phyloP scores from a whole-genome alignment of 2,113 vertebrate species.

The Channa argus region DNA sequence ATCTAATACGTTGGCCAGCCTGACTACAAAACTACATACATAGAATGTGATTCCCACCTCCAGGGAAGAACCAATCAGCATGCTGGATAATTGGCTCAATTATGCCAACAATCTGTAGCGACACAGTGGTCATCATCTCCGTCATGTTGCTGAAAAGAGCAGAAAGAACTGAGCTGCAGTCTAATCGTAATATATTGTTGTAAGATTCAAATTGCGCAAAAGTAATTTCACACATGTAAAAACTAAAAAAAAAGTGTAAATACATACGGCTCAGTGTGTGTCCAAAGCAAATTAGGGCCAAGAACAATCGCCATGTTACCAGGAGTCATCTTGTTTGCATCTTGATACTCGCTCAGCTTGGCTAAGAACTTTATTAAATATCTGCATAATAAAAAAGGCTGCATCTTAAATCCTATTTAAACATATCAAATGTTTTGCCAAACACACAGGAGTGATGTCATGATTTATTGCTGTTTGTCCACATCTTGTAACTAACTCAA shows the following conservation, averaged over 20 bases:
- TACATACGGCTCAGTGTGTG: conserved; percentile 90
- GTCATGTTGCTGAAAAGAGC: conserved; percentile 90
- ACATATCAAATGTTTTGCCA: too few species aligned
- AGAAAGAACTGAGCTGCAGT: background rate
- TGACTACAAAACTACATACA: conserved; percentile 33
- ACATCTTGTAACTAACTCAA: background rate
- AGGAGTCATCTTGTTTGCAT: conserved; percentile 96
- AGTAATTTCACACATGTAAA: background rate
- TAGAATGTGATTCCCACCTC: conserved; percentile 83
- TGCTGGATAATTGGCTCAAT: conserved; percentile 98
- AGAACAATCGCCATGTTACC: conserved; percentile 98
- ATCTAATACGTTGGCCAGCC: background rate
- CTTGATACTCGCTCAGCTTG: conserved; percentile 95
- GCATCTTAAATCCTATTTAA: background rate
- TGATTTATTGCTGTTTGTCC: too few species aligned
- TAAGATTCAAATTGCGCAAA: background rate
- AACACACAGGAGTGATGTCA: too few species aligned
- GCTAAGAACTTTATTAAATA: conserved; percentile 97
- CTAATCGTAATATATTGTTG: background rate
- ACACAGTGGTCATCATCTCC: conserved; percentile 99
- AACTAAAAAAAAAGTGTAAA: background rate
- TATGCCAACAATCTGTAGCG: conserved; percentile 96
- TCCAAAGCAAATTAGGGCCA: conserved; percentile 97
- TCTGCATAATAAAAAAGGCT: conserved; percentile 77
- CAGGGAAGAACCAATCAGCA: conserved; percentile 98